Percentiles rank a stretch among this genome's conserved stretches.
phyloP scores from a whole-genome alignment of 2,797 vertebrate genomes.

The Muscicapa striata region DNA sequence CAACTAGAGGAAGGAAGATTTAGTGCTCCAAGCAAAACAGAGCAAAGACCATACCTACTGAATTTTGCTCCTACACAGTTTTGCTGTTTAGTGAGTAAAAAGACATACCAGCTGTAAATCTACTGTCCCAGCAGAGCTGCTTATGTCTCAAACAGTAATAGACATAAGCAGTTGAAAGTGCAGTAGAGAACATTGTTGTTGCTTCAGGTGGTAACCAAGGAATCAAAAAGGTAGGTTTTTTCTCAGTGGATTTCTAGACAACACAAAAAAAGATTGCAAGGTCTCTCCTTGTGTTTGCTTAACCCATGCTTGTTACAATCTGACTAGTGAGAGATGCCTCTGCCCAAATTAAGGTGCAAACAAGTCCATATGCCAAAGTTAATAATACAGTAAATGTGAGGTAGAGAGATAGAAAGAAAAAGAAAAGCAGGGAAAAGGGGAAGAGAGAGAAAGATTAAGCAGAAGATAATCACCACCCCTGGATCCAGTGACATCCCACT shows the following conservation, averaged over 20 bases:
- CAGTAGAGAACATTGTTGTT: neutral
- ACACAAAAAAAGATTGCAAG: neutral
- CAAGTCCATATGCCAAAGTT: neutral
- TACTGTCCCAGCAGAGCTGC: neutral
- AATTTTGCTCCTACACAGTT: neutral
- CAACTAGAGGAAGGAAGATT: neutral
- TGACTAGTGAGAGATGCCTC: neutral
- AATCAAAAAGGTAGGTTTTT: neutral
- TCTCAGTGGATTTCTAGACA: neutral
- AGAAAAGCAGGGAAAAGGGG: neutral
- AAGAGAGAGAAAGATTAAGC: neutral
- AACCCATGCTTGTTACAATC: rapidly evolving
- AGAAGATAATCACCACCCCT: neutral
- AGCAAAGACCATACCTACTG: neutral
- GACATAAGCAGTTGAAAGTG: neutral
- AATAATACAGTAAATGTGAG: neutral
- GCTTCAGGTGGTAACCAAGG: neutral
- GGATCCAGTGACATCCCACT: neutral
- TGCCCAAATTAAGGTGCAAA: neutral
- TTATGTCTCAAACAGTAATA: neutral
- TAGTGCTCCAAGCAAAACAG: neutral
- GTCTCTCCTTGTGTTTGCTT: neutral
- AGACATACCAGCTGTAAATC: neutral
- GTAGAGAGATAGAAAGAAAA: neutral
- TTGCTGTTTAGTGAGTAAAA: neutral